These are phyloP conservation scores for Whitmania pigra DNA, from an alignment of 1,140 invertebrate genomes.

Conservation along the genomic window DNA sequence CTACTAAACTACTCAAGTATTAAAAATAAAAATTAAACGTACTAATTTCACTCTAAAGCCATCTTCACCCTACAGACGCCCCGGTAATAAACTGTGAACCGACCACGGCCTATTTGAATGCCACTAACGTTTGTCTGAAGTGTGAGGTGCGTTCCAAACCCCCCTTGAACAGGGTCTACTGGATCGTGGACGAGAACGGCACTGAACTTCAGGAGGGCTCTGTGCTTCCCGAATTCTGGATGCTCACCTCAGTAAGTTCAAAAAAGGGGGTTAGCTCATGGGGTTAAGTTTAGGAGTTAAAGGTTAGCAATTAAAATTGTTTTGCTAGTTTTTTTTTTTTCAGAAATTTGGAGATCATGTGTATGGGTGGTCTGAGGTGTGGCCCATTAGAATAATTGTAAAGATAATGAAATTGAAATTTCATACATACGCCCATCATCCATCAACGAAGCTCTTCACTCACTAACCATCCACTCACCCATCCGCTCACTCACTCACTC, in stretches of 20 bases:
- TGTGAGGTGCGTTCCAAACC: slow-evolving; percentile 15
- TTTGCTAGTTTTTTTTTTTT: no score
- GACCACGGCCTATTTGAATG: slow-evolving; percentile 12
- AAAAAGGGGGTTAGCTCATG: background rate
- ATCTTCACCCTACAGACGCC: background rate
- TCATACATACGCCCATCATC: no score
- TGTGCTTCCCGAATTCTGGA: background rate
- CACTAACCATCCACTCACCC: no score
- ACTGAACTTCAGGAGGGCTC: background rate
- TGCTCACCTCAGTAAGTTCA: background rate
- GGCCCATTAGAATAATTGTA: no score
- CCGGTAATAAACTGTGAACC: background rate
- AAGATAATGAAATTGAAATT: no score
- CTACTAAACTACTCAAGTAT: background rate
- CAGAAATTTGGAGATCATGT: no score
- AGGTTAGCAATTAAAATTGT: no score
- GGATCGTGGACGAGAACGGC: slow-evolving; percentile 11
- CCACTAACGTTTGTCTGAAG: slow-evolving; percentile 9
- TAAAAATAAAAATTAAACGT: background rate
- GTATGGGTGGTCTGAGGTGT: no score
- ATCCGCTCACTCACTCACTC: no score
- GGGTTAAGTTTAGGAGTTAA: background rate
- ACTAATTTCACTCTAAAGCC: background rate
- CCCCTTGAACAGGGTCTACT: background rate
- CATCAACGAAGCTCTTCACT: no score